These are phyloP conservation scores for Planiliza haematocheilus DNA, from an alignment of 2,113 vertebrate species.

Conservation along the genomic window DNA sequence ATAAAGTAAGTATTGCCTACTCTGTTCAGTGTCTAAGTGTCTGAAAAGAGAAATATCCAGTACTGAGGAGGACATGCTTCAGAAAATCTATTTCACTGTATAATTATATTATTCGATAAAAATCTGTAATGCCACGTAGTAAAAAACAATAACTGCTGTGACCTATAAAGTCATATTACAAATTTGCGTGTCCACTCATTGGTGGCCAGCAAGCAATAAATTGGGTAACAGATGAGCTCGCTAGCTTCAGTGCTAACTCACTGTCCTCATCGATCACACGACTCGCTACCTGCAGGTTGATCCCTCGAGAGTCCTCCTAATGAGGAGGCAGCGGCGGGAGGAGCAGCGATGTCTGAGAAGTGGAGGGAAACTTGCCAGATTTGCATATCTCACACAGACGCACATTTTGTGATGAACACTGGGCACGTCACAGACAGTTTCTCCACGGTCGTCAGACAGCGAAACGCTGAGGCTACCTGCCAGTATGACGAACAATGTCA, in stretches of 20 bases:
- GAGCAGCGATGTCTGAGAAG: background rate
- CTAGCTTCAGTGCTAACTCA: background rate
- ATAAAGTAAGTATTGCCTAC: too few relatives aligned
- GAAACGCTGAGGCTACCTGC: background rate
- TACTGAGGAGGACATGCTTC: too few relatives aligned
- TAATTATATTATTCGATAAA: too few relatives aligned
- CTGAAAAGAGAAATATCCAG: too few relatives aligned
- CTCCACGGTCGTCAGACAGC: background rate
- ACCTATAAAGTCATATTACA: too few relatives aligned
- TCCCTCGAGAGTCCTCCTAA: background rate
- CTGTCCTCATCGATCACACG: background rate
- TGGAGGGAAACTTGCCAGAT: background rate
- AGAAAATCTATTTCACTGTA: too few relatives aligned
- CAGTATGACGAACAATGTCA: background rate
- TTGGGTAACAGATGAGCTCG: background rate
- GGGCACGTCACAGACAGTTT: constrained; percentile 5
- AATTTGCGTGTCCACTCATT: too few relatives aligned
- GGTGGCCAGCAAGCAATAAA: background rate
- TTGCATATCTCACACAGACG: constrained; percentile 1
- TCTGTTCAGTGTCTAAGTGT: too few relatives aligned
- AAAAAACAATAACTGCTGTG: too few relatives aligned
- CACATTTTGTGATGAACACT: constrained; percentile 8
- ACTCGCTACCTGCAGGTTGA: background rate
- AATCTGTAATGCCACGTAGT: too few relatives aligned
- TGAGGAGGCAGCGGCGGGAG: background rate